Evolutionary conservation across 2,888 invertebrate species (phyloP), one percentile per base, ranked within the genome.

Genomic region (Leptura quadrifasciata): DNA sequence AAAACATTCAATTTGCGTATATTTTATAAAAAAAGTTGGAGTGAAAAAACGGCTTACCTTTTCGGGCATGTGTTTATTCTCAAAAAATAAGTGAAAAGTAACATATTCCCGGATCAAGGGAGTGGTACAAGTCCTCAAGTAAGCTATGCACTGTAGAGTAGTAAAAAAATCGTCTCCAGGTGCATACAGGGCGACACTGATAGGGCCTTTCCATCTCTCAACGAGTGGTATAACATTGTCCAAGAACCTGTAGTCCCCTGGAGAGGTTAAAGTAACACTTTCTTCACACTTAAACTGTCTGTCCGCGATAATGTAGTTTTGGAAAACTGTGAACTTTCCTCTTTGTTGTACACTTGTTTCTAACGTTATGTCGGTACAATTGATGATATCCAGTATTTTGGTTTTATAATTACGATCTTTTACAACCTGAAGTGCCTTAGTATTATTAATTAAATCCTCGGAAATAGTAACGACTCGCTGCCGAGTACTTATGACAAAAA

Each of bases 31-130:
- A n/a, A n/a, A n/a, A n/a, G n/a, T n/a, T n/a, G 12, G 12, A 15
- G 39, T 39, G 10, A 39, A 39, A 39, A 47, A 47, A 47, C 5
- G n/a, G 0, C 76, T 74, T 72, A 81, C 80, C 79, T 68, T 54
- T 87, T 92, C 92, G 63, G 96, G 96, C 86, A 95, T 92, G 89
- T 96, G 95, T 84, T 94, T 93, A 85, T 92, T 92, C 82, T 95
- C 94, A 89, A 96, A 96, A 90, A 95, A 95, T 68, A 97, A 87
- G 88, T 97, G 96, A 90, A 97, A 97, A 76, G 95, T 95, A 87
- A 95, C 95, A 85, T 91, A 93, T 83, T 94, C 92, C 55, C 92
- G 96, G 91, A 96, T 91, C 80, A 94, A 91, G 61, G 93, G 91
- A 76, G 91, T 91, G 80, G 91, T 89, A 87, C 96, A 96, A 86